Base-by-base conservation (phyloP, 2,797 vertebrate genomes). In the Sebastiscus tertius region DNA sequence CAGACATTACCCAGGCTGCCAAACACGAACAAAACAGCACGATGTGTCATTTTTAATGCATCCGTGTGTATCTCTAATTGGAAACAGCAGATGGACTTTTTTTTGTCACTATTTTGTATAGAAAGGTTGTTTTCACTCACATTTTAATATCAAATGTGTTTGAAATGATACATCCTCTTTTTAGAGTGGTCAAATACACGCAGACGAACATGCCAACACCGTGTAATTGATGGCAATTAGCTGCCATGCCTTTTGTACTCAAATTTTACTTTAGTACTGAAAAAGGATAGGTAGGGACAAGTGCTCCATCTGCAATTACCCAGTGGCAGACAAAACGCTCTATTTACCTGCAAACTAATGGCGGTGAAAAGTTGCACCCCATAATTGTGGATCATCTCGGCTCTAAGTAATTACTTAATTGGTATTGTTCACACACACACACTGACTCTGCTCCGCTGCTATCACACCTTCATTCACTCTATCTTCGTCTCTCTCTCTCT, bases 331-430 rank as follows among this genome's bases (percentile, higher is more conserved):
- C 82, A 86, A 83, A 88, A 82, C 75, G 58, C 79, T 90, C 75
- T 88, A 87, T 93, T 93, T 95, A 93, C 92, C 89, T 89, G 84
- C 82, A 85, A 88, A 90, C 75, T 83, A 90, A 86, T 84, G 46
- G 69, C 77, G 87, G 91, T 88, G 84, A 86, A 91, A 92, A 91
- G 84, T 84, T 85, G 75, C 80, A 87, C 77, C 77, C 87, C 61
- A 34, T 92, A 93, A 91, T 94, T 89, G 82, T 78, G 66, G 85
- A 85, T 91, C 83, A 89, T 87, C 84, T 81, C 72, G 73, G 77
- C 79, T 88, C 69, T 39, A 77, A 88, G 85, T 94, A 93, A 95
- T 93, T 87, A 91, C 92, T 89, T 93, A 91, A 92, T 94, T 94
- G 80, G 75, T 79, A 87, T 89, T 87, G 83, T 89, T 85, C 52